phyloP scores from a whole-genome alignment of 2,888 invertebrate species.

The Mimas tiliae region DNA sequence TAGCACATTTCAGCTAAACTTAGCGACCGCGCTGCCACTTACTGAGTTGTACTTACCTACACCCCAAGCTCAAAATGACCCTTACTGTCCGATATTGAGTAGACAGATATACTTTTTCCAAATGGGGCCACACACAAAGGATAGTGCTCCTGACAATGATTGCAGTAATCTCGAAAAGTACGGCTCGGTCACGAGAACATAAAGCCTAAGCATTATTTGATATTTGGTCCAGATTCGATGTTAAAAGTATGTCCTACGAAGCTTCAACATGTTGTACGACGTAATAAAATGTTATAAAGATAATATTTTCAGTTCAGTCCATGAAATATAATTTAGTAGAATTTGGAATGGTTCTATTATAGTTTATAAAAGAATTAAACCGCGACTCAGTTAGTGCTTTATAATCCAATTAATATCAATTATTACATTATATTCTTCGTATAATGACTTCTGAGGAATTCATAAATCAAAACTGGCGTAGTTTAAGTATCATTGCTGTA shows the following conservation, averaged over 20 bases:
- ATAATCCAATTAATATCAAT: conserved; percentile 23
- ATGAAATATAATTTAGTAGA: background rate
- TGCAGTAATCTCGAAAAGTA: conserved; percentile 27
- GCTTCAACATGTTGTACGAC: background rate
- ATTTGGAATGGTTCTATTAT: background rate
- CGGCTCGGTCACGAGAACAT: conserved; percentile 26
- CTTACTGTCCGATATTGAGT: conserved; percentile 20
- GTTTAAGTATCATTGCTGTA: background rate
- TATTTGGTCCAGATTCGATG: conserved; percentile 26
- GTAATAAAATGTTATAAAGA: background rate
- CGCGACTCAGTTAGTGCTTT: background rate
- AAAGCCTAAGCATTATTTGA: conserved; percentile 28
- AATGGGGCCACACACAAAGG: conserved; percentile 26
- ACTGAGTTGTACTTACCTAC: conserved; percentile 29
- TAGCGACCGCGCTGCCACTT: conserved; percentile 36
- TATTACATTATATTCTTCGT: background rate
- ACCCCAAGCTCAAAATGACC: conserved; percentile 23
- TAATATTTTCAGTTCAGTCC: background rate
- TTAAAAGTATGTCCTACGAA: conserved; percentile 7
- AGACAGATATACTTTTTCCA: conserved; percentile 27
- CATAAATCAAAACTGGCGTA: background rate
- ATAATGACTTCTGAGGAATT: conserved; percentile 4
- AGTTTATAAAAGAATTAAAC: conserved; percentile 9
- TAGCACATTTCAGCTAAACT: conserved; percentile 56
- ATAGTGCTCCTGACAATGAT: conserved; percentile 29